Evolutionary conservation across 2,113 vertebrate genomes (phyloP).

Genomic region (Chlorocebus sabaeus): DNA sequence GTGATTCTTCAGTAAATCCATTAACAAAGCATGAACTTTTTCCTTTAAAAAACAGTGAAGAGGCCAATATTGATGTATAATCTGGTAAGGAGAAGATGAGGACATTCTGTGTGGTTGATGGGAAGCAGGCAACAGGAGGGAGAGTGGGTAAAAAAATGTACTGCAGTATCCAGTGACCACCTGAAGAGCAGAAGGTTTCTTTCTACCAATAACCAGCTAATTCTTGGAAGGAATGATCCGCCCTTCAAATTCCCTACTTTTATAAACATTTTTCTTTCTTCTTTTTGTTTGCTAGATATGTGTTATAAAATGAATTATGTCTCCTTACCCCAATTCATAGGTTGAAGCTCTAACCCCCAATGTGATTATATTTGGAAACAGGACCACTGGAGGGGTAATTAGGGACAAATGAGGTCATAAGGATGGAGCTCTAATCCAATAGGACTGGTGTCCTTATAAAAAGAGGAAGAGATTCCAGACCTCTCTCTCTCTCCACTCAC

Average conservation of each 20-base stretch:
- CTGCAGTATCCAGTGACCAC: background rate
- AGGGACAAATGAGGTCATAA: background rate
- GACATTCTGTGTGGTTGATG: background rate
- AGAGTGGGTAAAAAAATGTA: background rate
- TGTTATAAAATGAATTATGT: background rate
- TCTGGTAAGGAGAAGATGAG: background rate
- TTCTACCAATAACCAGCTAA: background rate
- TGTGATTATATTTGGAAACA: background rate
- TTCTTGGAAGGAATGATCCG: background rate
- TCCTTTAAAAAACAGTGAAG: background rate
- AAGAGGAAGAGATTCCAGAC: background rate
- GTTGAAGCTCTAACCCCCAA: background rate
- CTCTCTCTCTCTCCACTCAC: background rate
- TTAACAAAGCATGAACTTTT: background rate
- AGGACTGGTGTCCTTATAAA: background rate
- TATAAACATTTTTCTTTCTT: background rate
- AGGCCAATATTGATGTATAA: background rate
- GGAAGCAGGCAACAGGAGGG: background rate
- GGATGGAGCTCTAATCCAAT: background rate
- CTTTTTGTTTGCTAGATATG: background rate
- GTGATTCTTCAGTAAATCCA: background rate
- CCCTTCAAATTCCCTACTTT: background rate
- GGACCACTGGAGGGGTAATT: background rate
- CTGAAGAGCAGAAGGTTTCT: background rate
- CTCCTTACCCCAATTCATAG: background rate